Evolutionary conservation across 2,888 invertebrate genomes (phyloP), one percentile per base, ranked within the genome.

Genomic region (Falcaria lacertinaria): DNA sequence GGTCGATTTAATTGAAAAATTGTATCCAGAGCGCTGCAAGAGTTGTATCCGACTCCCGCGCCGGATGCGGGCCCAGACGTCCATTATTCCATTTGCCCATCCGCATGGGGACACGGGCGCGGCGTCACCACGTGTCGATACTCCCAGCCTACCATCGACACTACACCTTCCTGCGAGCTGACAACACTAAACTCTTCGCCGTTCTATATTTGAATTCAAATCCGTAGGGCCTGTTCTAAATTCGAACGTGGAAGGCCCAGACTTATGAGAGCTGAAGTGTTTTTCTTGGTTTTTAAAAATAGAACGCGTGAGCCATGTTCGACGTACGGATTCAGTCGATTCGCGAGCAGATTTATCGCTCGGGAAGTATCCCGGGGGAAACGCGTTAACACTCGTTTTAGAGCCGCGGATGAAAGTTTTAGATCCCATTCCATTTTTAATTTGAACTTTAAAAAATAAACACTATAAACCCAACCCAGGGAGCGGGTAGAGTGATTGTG

Each of bases 51-150:
- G 84, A 83, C 71, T 80, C 74, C 73, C 75, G 82, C 80, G 83
- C 78, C 88, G 89, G 89, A 89, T 88, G 89, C 89, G 88, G 89
- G 89, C 87, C 80, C 89, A 88, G 88, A 88, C 88, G 83, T 63
- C 87, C 80, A 88, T 89, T 89, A 89, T 89, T 74, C 88, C 88
- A 89, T 89, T 88, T 84, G 88, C 78, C 64, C 88, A 88, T 89
- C 89, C 89, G 89, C 86, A 80, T 81, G 81, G 86, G 88, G 84
- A 82, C 87, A 73, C 66, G 42, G 47, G 32, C 44, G 48, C 52
- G 53, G 50, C 63, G 63, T 68, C 67, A 69, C 69, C 59, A 74
- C 81, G 80, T 81, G 82, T 81, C 83, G 78, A 83, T 83, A 80
- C 33, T 32, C 17, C 32, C 28, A 14, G 15, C 28, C 14, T 7